Base-by-base conservation (phyloP, 2,797 vertebrate species). In the Glyptemys insculpta region DNA sequence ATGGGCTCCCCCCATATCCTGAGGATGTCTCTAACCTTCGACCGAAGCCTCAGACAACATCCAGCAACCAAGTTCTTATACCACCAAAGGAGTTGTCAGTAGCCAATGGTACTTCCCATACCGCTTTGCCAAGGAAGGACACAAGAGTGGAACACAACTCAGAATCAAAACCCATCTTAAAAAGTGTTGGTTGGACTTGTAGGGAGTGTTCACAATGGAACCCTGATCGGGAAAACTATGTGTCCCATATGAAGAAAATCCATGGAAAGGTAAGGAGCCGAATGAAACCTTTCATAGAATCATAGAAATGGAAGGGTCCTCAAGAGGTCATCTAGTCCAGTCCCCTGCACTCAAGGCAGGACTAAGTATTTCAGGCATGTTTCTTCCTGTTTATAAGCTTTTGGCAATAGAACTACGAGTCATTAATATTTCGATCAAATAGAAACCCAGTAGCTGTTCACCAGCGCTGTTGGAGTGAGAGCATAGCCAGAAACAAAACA, bases 181-280 rank as follows among this genome's bases (percentile, higher is more conserved):
- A 98, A 95, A 98, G 97, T 81, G 91, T 98, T 2, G 99, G 99
- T 90, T 99, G 99, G 99, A 99, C 99, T 8, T 99, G 99, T 95
- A 99, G 98, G 68, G 99, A 99, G 76, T 99, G 99, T 98, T 98
- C 99, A 10, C 99, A 99, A 96, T 99, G 98, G 98, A 98, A 99
- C 44, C 98, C 98, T 0, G 99, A 99, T 87, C 97, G 99, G 87
- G 99, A 99, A 82, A 97, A 98, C 29, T 99, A 99, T 0, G 97
- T 99, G 91, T 99, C 98, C 88, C 99, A 99, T 93, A 98, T 99
- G 98, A 99, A 99, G 96, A 99, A 98, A 97, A 99, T 95, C 94
- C 99, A 99, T 1, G 98, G 99, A 81, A 99, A 98, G 99, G 99
- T 99, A 96, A 98, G 97, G 57, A 72, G 9, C 90, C 27, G 11